Percentiles rank a stretch among this genome's conserved stretches.
Conservation (phyloP, 2,888 invertebrate species). For the Bruchidius siliquastri region DNA sequence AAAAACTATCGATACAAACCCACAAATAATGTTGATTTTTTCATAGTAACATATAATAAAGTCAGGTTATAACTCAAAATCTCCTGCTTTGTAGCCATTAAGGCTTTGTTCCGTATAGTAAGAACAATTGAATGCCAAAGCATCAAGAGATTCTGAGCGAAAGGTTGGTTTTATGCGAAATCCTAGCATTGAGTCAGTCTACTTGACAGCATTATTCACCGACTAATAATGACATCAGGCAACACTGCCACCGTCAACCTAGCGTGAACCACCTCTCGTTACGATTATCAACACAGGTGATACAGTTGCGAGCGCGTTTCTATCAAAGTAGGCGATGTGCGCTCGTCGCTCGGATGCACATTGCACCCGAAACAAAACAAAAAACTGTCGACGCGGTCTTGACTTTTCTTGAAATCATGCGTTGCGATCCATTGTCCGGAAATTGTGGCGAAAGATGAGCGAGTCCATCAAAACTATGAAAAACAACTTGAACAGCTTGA, state of each 20-base stretch:
- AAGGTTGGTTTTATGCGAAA: no score
- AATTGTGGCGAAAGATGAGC: conserved; percentile 16
- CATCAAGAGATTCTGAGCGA: no score
- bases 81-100: no score
- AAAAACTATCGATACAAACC: no score
- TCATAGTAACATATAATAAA: no score
- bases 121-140: no score
- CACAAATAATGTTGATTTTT: no score
- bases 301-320: conserved; percentile 1
- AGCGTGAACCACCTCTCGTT: background rate
- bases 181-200: background rate
- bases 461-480: conserved; percentile 25
- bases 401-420: background rate
- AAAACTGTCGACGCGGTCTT: background rate
- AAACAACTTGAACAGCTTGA: conserved; percentile 27
- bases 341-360: background rate
- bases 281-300: conserved; percentile 1
- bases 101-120: no score
- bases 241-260: background rate
- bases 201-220: background rate
- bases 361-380: background rate
- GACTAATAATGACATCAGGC: background rate
- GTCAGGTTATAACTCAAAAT: no score
- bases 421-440: background rate
- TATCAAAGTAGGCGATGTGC: background rate